Conservation (phyloP, 2,113 vertebrate species). For the Atractosteus spatula region DNA sequence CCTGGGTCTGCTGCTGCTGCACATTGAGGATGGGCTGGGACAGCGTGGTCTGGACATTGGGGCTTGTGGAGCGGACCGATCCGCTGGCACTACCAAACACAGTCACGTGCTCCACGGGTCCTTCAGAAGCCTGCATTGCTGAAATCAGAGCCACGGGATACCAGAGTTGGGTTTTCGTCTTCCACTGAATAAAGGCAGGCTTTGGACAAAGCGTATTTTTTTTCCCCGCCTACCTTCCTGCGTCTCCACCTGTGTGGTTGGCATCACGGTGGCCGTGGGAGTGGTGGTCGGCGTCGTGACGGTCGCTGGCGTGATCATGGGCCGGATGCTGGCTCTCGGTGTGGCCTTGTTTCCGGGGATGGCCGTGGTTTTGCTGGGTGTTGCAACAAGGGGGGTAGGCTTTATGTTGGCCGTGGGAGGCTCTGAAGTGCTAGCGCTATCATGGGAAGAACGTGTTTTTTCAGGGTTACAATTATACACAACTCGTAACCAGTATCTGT, state of each 20-base stretch:
- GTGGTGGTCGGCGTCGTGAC: constrained; percentile 86
- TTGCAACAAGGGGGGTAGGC: constrained; percentile 89
- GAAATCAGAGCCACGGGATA: constrained; percentile 21
- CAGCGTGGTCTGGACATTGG: constrained; percentile 86
- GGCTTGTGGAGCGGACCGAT: constrained; percentile 93
- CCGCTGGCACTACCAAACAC: constrained; percentile 93
- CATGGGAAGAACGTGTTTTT: constrained; percentile 22
- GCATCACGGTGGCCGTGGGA: constrained; percentile 97
- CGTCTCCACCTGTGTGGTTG: constrained; percentile 92
- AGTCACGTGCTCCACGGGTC: constrained; percentile 87
- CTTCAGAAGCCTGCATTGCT: constrained; percentile 86
- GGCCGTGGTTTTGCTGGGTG: constrained; percentile 87
- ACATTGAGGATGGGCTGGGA: constrained; percentile 79
- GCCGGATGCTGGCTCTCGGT: constrained; percentile 92
- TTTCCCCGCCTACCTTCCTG: constrained; percentile 80
- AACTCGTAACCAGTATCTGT: not conserved
- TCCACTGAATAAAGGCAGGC: not conserved
- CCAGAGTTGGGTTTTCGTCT: not conserved
- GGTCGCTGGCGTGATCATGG: constrained; percentile 93
- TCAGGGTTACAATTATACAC: not conserved
- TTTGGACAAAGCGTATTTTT: not conserved
- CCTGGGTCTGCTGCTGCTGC: constrained; percentile 84
- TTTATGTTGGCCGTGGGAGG: constrained; percentile 97
- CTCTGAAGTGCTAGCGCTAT: constrained; percentile 86
- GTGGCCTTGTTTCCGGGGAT: constrained; percentile 92